phyloP scores from a whole-genome alignment of 2,888 invertebrate species.

The Drosophila limbata region DNA sequence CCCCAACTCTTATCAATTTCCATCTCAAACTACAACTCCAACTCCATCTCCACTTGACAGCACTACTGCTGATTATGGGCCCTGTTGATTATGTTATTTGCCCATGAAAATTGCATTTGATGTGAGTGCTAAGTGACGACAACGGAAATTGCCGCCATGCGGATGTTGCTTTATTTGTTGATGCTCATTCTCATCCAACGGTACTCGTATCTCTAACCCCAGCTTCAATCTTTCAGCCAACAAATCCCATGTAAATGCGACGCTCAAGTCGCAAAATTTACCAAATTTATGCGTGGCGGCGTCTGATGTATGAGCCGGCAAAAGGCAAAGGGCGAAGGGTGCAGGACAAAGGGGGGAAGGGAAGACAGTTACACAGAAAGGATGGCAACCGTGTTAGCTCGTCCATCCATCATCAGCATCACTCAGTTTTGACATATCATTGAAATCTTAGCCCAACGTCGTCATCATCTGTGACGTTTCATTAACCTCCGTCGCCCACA shows the following conservation, averaged over 20 bases:
- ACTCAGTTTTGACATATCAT: conserved; percentile 83
- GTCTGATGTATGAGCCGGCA: conserved; percentile 64
- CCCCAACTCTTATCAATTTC: neutral
- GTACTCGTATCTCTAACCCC: conserved; percentile 3
- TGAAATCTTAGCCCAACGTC: conserved; percentile 73
- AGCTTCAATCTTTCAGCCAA: conserved; percentile 11
- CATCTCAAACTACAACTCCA: neutral
- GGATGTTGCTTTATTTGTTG: conserved; percentile 66
- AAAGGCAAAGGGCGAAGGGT: conserved; percentile 18
- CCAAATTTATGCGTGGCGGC: conserved; percentile 76
- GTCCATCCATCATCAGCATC: conserved; percentile 81
- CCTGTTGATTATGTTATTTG: conserved; percentile 76
- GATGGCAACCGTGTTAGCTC: conserved; percentile 38
- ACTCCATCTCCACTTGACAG: neutral
- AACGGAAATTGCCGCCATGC: conserved; percentile 78
- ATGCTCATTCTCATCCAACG: conserved; percentile 30
- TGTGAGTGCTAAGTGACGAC: conserved; percentile 71
- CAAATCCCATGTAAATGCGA: conserved; percentile 73
- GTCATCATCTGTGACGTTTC: conserved; percentile 82
- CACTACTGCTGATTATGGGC: conserved; percentile 14
- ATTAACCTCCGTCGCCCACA: conserved; percentile 66
- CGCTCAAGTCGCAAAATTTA: conserved; percentile 64
- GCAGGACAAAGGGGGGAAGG: neutral
- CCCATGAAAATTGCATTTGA: conserved; percentile 76
- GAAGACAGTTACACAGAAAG: conserved; percentile 15